Base-by-base conservation (phyloP, 2,888 invertebrate species). In the Zygothrica quintamaculata region DNA sequence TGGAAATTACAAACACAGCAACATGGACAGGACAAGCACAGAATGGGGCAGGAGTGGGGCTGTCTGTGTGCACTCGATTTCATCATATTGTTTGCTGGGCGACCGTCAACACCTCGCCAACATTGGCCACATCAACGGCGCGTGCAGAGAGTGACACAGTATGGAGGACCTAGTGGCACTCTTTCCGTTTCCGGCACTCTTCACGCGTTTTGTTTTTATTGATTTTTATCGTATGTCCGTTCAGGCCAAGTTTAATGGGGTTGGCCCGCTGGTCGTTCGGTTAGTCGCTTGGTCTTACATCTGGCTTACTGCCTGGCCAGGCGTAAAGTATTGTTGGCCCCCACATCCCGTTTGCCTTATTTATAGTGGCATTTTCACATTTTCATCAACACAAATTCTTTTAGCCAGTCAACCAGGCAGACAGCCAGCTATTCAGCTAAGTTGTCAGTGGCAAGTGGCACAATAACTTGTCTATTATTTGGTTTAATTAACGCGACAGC, bases 401-500 rank as follows among this genome's bases (percentile, higher is more conserved):
- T 74, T 72, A 69, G 59, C 59, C 58, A 48, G 53, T 46, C 18
- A 36, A 61, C 59, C 58, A 48, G 53, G 50, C 18, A 36, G 33
- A n/a, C n/a, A n/a, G n/a, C n/a, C 33, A 11, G 31, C 18, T 34
- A 55, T 39, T 48, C 37, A 13, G 59, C 39, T 36, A 46, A 44
- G 33, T 51, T 72, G 76, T 56, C 58, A 53, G 56, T 22, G 34
- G 40, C 50, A 64, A 64, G 42, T 61, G 69, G 39, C 51, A 29
- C 34, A 56, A n/a, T 68, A 59, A 56, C 76, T 65, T 48, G 71
- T 37, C 61, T 59, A 72, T 80, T 76, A 86, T 72, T 77, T 69
- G 72, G 69, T 80, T 84, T 80, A 80, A 84, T 86, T 86, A 84
- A 72, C 76, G 74, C 65, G 53, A 64, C 62, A 65, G 78, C 62